Percentiles rank a stretch among this genome's conserved stretches.
phyloP scores from a whole-genome alignment of 2,113 vertebrate species.

The Notothenia coriiceps region DNA sequence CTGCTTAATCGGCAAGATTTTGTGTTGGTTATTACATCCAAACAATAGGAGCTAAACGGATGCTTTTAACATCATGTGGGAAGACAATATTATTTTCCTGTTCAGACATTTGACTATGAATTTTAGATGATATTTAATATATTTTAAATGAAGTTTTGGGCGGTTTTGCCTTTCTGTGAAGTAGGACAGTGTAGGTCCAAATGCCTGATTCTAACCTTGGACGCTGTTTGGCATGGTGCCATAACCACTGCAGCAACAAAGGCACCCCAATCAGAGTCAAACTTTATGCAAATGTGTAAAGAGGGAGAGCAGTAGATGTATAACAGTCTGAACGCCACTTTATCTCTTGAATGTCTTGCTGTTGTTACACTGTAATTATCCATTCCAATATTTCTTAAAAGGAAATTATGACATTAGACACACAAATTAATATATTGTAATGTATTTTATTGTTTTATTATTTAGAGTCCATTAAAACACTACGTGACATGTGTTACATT shows the following conservation, averaged over 20 bases:
- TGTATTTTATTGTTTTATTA: not conserved
- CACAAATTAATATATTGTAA: not conserved
- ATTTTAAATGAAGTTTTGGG: too few species aligned
- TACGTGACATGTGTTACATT: not conserved
- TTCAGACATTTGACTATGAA: constrained; percentile 9
- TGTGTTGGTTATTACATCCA: constrained; percentile 41
- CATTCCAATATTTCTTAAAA: constrained; percentile 27
- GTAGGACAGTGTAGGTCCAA: too few species aligned
- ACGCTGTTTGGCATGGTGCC: too few species aligned
- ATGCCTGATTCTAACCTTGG: too few species aligned
- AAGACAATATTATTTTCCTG: not conserved
- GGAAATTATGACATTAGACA: constrained; percentile 10
- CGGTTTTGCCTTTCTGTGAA: too few species aligned
- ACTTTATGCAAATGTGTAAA: not conserved
- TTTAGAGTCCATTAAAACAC: constrained; percentile 22
- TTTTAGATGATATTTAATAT: too few species aligned
- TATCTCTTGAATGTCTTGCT: constrained; percentile 16
- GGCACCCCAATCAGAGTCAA: not conserved
- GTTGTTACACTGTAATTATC: constrained; percentile 32
- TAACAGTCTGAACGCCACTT: not conserved
- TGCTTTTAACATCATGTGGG: constrained; percentile 5
- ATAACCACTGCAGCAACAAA: too few species aligned
- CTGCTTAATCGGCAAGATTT: constrained; percentile 25
- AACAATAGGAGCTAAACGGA: constrained; percentile 40
- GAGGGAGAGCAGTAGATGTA: not conserved